Evolutionary conservation across 2,888 invertebrate genomes (phyloP).

Genomic region (Tillus elongatus): DNA sequence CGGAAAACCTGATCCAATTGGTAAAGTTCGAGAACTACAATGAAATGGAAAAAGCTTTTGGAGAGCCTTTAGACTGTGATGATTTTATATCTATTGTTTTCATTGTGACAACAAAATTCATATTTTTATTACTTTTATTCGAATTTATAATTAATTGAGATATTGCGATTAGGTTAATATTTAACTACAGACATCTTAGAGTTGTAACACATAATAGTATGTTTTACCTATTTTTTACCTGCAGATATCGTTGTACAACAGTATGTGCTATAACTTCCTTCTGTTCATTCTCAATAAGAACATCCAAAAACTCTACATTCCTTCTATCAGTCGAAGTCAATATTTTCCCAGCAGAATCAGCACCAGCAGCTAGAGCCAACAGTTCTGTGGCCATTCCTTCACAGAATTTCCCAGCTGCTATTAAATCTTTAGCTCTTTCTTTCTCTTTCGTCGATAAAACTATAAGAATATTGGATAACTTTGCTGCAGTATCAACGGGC

Average conservation of each 20-base stretch:
- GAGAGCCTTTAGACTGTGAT: too few species aligned
- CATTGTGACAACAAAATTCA: not conserved
- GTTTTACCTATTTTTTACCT: slow-evolving; percentile 59
- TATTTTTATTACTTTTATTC: too few species aligned
- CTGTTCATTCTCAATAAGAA: slow-evolving; percentile 96
- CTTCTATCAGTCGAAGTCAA: slow-evolving; percentile 90
- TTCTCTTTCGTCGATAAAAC: slow-evolving; percentile 90
- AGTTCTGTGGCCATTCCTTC: slow-evolving; percentile 97
- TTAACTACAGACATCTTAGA: too few species aligned
- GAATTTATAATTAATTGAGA: too few species aligned
- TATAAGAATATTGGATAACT: slow-evolving; percentile 86
- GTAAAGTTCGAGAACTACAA: too few species aligned
- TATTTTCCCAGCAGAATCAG: slow-evolving; percentile 89
- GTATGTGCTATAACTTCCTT: slow-evolving; percentile 97
- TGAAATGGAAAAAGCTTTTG: too few species aligned
- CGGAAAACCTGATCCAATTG: too few species aligned
- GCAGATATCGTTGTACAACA: slow-evolving; percentile 91
- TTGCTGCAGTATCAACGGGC: slow-evolving; percentile 97
- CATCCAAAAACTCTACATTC: slow-evolving; percentile 91
- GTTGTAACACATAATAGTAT: too few species aligned
- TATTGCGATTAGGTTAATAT: too few species aligned
- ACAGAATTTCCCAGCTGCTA: slow-evolving; percentile 91
- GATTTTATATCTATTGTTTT: too few species aligned
- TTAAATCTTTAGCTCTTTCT: slow-evolving; percentile 93
- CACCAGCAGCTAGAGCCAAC: slow-evolving; percentile 84